Evolutionary conservation across 2,888 invertebrate genomes (phyloP).

Genomic region (Philaethria dido): DNA sequence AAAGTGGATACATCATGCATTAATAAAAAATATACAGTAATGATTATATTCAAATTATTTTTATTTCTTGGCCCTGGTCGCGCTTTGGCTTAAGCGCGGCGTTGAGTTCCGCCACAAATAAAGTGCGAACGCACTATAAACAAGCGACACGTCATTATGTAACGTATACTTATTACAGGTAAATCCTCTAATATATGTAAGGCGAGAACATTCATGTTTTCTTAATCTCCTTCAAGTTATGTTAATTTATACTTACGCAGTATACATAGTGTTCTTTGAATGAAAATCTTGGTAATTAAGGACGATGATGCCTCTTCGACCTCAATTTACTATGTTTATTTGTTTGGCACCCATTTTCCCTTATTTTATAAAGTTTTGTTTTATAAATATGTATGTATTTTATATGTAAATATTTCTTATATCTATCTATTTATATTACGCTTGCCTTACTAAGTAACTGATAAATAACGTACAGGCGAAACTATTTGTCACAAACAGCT

Average conservation of each 20-base stretch:
- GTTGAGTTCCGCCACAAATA: too few species aligned
- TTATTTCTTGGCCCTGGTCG: too few species aligned
- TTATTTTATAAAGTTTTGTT: neutral
- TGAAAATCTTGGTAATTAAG: constrained; percentile 32
- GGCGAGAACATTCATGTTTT: neutral
- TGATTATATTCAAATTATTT: too few species aligned
- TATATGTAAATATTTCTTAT: too few species aligned
- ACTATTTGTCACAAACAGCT: too few species aligned
- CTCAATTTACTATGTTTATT: constrained; percentile 12
- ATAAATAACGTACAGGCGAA: too few species aligned
- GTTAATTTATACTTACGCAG: constrained; percentile 27
- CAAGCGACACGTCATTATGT: neutral
- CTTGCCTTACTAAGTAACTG: too few species aligned
- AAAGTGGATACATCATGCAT: too few species aligned
- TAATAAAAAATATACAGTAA: too few species aligned
- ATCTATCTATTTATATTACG: too few species aligned
- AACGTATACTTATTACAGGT: neutral
- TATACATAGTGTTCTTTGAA: constrained; percentile 28
- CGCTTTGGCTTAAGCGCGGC: too few species aligned
- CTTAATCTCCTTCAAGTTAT: constrained; percentile 21
- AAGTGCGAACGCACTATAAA: too few species aligned
- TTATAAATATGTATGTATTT: neutral
- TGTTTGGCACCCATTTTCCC: constrained; percentile 17
- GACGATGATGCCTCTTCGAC: constrained; percentile 15
- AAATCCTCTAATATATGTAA: constrained; percentile 12